Evolutionary conservation across 2,888 invertebrate genomes (phyloP).

Genomic region (Campaea margaritaria): DNA sequence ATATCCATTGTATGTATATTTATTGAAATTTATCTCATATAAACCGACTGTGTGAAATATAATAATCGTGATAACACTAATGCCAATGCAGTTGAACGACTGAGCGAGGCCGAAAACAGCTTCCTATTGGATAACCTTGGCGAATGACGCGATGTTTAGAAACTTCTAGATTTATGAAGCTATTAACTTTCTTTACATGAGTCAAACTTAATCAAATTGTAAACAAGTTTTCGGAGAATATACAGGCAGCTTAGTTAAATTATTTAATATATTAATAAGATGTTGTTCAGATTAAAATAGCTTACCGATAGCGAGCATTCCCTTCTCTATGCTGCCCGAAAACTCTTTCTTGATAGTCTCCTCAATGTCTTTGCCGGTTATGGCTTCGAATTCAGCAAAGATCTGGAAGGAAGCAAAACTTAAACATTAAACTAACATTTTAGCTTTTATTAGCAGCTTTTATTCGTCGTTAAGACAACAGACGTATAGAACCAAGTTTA

Average conservation of each 20-base stretch:
- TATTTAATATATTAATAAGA: no score
- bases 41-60: slow-evolving; percentile 22
- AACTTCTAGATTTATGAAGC: slow-evolving; percentile 15
- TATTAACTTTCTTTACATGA: slow-evolving; percentile 14
- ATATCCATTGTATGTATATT: no score
- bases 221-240: no score
- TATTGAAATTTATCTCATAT: no score
- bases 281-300: slow-evolving; percentile 25
- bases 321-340: slow-evolving; percentile 94
- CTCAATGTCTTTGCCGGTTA: slow-evolving; percentile 93
- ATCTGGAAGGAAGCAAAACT: slow-evolving; percentile 77
- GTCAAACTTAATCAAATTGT: no score
- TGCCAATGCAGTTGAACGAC: slow-evolving; percentile 53
- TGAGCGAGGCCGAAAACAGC: slow-evolving; percentile 52
- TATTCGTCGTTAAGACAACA: no score
- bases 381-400: slow-evolving; percentile 93
- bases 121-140: slow-evolving; percentile 55
- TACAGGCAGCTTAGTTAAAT: no score
- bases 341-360: slow-evolving; percentile 94
- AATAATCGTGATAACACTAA: slow-evolving; percentile 22
- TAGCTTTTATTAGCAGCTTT: no score
- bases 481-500: no score
- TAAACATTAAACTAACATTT: background rate
- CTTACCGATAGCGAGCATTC: slow-evolving; percentile 94
- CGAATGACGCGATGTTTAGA: slow-evolving; percentile 33